These are phyloP conservation scores for Tragelaphus oryx DNA, from an alignment of 2,797 vertebrate species.

Conservation along the genomic window DNA sequence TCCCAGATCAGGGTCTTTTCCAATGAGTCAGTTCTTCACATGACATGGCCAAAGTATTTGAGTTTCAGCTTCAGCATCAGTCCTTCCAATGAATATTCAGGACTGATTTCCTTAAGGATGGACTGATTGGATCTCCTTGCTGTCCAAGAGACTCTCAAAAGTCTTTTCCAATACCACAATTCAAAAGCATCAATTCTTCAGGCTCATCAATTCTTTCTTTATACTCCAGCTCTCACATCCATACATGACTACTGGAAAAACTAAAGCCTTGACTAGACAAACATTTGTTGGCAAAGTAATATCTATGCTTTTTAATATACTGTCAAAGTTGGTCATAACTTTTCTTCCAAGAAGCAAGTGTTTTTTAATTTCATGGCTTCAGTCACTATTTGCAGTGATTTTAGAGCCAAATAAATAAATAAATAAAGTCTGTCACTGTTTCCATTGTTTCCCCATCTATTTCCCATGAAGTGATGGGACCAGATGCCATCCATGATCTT, in stretches of 20 bases:
- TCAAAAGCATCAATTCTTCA: neutral
- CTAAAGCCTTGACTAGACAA: neutral
- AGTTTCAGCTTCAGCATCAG: neutral
- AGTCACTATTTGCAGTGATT: neutral
- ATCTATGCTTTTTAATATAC: neutral
- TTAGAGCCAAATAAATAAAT: neutral
- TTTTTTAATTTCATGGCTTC: neutral
- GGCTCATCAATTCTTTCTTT: neutral
- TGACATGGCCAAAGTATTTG: neutral
- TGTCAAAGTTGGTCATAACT: neutral
- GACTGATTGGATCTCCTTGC: neutral
- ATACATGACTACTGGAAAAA: neutral
- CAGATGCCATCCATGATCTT: neutral
- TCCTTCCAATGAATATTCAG: neutral
- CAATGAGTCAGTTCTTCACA: neutral
- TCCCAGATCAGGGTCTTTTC: neutral
- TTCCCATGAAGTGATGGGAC: neutral
- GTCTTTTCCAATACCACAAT: neutral
- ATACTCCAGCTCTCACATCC: neutral
- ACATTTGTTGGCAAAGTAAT: neutral
- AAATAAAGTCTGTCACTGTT: neutral
- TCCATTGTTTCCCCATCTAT: neutral
- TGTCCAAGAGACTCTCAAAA: neutral
- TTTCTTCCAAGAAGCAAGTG: neutral
- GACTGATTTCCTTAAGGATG: neutral